These are phyloP conservation scores for Cercocebus atys DNA, from an alignment of 2,113 vertebrate species.

Conservation along the genomic window DNA sequence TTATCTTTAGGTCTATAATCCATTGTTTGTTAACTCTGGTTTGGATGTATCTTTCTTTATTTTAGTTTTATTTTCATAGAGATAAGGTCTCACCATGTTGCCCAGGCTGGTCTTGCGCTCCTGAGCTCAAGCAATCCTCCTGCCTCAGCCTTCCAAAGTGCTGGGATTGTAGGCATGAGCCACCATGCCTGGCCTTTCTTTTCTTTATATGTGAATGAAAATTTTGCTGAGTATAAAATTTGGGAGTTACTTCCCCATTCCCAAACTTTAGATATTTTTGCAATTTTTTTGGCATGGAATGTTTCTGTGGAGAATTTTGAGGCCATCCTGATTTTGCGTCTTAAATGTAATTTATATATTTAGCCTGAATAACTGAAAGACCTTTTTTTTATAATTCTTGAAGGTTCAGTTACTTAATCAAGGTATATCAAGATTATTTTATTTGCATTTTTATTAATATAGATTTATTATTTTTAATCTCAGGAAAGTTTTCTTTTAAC, in stretches of 20 bases:
- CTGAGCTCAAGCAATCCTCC: too few species aligned
- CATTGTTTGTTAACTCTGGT: neutral
- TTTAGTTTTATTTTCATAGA: too few species aligned
- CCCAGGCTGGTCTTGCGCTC: too few species aligned
- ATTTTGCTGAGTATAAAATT: neutral
- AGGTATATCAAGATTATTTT: neutral
- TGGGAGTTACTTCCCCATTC: neutral
- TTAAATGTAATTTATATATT: constrained; percentile 27
- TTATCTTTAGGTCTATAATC: neutral
- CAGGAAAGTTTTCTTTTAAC: neutral
- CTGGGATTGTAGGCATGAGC: too few species aligned
- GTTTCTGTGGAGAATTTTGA: neutral
- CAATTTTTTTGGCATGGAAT: neutral
- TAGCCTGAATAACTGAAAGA: neutral
- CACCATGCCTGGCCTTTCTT: neutral
- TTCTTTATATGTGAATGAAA: neutral
- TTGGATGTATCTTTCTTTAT: neutral
- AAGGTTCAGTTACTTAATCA: neutral
- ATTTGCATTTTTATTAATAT: neutral
- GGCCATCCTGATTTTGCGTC: neutral
- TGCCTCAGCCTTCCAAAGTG: too few species aligned
- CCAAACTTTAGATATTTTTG: neutral
- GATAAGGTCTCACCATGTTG: too few species aligned
- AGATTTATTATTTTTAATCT: neutral
- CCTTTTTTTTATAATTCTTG: neutral